A percentile compares a stretch with the other conserved stretches of the same genome.
These are phyloP conservation scores for Lagopus leucura DNA, from an alignment of 2,113 vertebrate genomes.

Conservation along the genomic window DNA sequence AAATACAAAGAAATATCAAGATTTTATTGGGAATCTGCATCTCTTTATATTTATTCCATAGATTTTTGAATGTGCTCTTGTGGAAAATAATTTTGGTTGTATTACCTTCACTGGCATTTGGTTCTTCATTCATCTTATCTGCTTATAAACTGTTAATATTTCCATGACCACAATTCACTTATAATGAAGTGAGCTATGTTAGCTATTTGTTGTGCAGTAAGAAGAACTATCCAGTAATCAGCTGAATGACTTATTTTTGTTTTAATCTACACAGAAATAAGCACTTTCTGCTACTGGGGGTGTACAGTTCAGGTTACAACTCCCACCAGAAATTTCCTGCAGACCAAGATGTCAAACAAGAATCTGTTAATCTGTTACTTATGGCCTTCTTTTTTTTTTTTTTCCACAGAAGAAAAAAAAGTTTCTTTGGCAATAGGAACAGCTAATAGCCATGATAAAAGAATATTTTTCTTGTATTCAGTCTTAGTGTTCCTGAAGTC, in stretches of 20 bases:
- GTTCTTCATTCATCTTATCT: not conserved
- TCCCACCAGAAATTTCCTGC: not conserved
- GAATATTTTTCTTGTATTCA: not conserved
- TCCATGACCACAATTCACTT: not conserved
- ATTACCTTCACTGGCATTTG: not conserved
- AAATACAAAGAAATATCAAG: not conserved
- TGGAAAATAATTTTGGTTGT: not conserved
- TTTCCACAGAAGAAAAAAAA: not conserved
- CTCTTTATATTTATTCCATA: not conserved
- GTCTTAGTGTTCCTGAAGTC: rapidly evolving
- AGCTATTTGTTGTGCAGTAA: not conserved
- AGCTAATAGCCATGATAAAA: not conserved
- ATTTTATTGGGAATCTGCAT: not conserved
- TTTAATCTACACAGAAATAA: not conserved
- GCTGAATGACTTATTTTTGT: not conserved
- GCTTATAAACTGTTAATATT: not conserved
- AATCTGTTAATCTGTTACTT: not conserved
- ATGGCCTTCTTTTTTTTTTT: not conserved
- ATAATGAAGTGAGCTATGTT: not conserved
- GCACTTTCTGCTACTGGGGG: not conserved
- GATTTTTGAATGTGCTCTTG: not conserved
- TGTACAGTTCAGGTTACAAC: not conserved
- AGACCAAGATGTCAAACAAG: not conserved
- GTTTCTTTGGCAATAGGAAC: not conserved
- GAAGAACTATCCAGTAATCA: not conserved